Conservation (phyloP, 2,113 vertebrate species). For the Pardalotus punctatus region DNA sequence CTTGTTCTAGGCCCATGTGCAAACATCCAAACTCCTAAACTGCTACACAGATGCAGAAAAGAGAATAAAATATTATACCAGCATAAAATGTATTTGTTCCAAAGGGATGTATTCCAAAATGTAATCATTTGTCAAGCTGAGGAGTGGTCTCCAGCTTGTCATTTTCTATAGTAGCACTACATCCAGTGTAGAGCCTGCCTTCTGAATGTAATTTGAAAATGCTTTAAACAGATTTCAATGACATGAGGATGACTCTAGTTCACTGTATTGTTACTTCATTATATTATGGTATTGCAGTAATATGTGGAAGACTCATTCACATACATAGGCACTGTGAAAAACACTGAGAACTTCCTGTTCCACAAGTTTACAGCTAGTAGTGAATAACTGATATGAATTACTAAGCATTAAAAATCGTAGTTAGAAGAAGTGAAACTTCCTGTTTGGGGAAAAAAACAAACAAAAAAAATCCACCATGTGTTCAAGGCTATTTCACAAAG, state of each 20-base stretch:
- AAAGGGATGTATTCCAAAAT: not conserved
- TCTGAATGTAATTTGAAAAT: not conserved
- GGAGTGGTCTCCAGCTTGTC: not conserved
- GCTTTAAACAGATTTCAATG: not conserved
- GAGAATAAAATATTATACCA: not conserved
- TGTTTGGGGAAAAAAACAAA: not conserved
- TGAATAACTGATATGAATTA: not conserved
- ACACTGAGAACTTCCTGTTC: not conserved
- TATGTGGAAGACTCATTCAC: not conserved
- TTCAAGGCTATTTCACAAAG: not conserved
- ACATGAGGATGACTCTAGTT: not conserved
- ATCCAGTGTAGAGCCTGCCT: not conserved
- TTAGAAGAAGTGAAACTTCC: not conserved
- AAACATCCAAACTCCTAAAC: not conserved
- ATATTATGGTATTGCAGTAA: not conserved
- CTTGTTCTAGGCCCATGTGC: not conserved
- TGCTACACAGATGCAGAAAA: not conserved
- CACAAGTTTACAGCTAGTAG: not conserved
- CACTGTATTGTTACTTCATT: not conserved
- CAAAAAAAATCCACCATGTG: not conserved
- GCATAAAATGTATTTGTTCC: fast-evolving
- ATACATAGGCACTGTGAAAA: not conserved
- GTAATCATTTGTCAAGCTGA: not conserved
- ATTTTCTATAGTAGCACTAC: not conserved
- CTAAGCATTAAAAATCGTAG: not conserved